Percentiles rank a stretch among this genome's conserved stretches.
These are phyloP conservation scores for Cheirogaleus major DNA, from an alignment of 2,797 vertebrate species.

Conservation along the genomic window DNA sequence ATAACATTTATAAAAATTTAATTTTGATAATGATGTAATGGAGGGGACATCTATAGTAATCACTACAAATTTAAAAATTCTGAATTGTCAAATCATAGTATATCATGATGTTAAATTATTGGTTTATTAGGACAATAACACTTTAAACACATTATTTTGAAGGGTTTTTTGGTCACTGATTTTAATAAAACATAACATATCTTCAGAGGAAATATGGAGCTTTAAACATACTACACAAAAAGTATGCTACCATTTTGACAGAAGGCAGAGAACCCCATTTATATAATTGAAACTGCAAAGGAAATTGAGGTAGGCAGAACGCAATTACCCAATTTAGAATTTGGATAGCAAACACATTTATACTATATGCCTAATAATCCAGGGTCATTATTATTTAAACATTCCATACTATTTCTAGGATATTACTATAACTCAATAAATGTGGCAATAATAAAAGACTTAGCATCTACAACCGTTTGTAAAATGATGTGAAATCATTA, in stretches of 20 bases:
- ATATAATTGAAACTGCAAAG: conserved; percentile 54
- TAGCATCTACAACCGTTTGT: not conserved
- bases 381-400: conserved; percentile 47
- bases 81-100: not conserved
- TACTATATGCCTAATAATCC: conserved; percentile 49
- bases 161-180: not conserved
- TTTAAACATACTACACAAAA: conserved; percentile 20
- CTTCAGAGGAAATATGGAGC: not conserved
- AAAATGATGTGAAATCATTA: conserved; percentile 26
- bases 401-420: conserved; percentile 13
- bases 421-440: conserved; percentile 54
- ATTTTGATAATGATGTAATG: not conserved
- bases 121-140: not conserved
- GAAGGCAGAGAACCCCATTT: conserved; percentile 46
- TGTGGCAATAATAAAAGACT: conserved; percentile 48
- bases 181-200: not conserved
- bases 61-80: not conserved
- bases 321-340: conserved; percentile 71
- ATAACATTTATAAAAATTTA: conserved; percentile 41
- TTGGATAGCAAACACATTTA: conserved; percentile 68
- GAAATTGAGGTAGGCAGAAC: conserved; percentile 60
- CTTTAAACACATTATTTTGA: not conserved
- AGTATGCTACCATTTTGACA: not conserved
- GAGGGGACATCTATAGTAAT: not conserved
- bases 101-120: not conserved